Percentiles rank a stretch among this genome's conserved stretches.
phyloP scores from a whole-genome alignment of 2,113 vertebrate genomes.

The Onychorhynchus coronatus region DNA sequence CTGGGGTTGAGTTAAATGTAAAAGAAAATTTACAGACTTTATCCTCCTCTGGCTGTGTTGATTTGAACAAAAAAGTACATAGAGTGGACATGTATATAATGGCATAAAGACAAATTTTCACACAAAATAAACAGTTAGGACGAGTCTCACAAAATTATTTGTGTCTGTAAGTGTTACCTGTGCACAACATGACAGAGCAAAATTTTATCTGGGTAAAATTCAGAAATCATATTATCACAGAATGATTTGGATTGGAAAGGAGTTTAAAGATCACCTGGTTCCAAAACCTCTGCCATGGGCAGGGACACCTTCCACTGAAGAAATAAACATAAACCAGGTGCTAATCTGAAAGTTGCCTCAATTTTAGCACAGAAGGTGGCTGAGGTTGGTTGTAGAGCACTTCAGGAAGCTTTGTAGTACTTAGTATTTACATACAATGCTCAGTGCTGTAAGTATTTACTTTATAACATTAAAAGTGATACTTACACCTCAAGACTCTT shows the following conservation, averaged over 20 bases:
- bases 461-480: neutral
- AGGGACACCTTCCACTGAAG: neutral
- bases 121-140: neutral
- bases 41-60: neutral
- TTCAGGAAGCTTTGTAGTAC: neutral
- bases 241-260: neutral
- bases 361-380: neutral
- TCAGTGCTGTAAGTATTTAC: neutral
- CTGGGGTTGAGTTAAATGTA: neutral
- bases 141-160: neutral
- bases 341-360: neutral
- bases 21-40: neutral
- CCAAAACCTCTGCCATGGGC: neutral
- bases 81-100: neutral
- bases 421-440: neutral
- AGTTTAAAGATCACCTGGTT: neutral
- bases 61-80: neutral
- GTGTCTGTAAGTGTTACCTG: neutral
- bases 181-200: no score
- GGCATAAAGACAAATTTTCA: neutral
- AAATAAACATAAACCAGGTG: neutral
- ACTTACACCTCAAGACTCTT: neutral
- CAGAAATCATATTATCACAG: neutral
- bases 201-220: neutral
- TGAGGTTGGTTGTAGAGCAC: neutral